Base-by-base conservation (phyloP, 1,140 invertebrate species). In the Bombus confusus region DNA sequence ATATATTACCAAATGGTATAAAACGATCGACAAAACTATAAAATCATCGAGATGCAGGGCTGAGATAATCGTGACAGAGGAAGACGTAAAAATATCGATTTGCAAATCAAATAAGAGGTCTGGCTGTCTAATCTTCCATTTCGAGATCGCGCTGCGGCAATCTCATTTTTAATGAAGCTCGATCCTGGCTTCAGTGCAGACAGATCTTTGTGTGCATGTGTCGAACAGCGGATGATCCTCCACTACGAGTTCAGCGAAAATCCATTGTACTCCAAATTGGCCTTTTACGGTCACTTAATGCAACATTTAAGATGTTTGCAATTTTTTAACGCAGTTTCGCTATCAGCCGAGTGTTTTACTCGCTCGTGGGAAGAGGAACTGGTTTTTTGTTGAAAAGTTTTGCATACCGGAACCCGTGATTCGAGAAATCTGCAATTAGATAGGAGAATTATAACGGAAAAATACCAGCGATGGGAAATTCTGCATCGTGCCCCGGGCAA, bases 151-250 rank as follows among this genome's bases (percentile, higher is more conserved):
- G 86, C 80, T 86, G 87, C 86, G 85, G 91, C 92, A 93, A 93
- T 93, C 91, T 93, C 83, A 89, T 92, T 93, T 93, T 93, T 92
- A 93, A 93, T 91, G 92, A 92, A 93, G 85, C 82, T 82, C 78
- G 87, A 91, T 92, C 92, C 71, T 85, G 87, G 31, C 47, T 52
- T 52, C 47, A 2, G 47, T 28, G 57, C 74, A 18, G 74, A 39
- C 52, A 83, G 80, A 89, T 80, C 43, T 85, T 75, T 68, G 76
- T 57, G 81, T 28, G 82, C 72, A 71, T 84, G 85, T 72, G 90
- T 91, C 86, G 88, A 22, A 88, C 87, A 87, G 39, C 80, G 81
- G 87, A 91, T 89, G 87, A 91, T 91, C 81, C 83, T 82, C 64
- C 73, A 39, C 22, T 71, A 64, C 43, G 43, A 80, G 66, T 43